phyloP scores from a whole-genome alignment of 2,113 vertebrate species.

The Rhizomys pruinosus region DNA sequence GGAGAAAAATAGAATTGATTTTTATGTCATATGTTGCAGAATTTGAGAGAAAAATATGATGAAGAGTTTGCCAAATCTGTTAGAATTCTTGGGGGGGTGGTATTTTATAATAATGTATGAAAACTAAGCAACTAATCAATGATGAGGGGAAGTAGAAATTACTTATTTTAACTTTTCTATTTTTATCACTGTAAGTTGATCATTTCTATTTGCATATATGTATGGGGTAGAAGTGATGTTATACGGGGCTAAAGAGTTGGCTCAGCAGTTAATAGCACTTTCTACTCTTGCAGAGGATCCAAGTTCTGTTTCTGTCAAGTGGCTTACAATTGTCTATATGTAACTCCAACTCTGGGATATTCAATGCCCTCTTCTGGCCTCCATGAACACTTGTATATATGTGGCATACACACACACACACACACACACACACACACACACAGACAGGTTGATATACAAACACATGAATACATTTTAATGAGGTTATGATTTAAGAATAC shows the following conservation, averaged over 20 bases:
- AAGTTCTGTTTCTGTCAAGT: neutral
- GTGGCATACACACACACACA: neutral
- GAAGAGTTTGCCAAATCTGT: slow-evolving; percentile 3
- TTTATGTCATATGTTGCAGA: slow-evolving; percentile 10
- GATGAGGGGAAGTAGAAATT: neutral
- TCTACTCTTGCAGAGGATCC: neutral
- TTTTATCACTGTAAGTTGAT: neutral
- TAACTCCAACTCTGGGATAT: neutral
- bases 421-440: no score
- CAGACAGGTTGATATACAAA: no score
- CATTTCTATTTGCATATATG: neutral
- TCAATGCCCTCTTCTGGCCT: neutral
- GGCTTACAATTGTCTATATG: neutral
- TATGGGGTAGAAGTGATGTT: neutral
- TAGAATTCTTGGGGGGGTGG: neutral
- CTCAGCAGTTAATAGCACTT: no score
- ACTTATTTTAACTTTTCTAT: neutral
- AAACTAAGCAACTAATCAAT: slow-evolving; percentile 10
- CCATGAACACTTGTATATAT: no score
- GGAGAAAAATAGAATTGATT: neutral
- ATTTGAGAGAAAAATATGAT: slow-evolving; percentile 6
- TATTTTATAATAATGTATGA: neutral
- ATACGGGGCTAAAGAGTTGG: neutral
- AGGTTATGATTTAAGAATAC: neutral
- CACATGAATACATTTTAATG: neutral